Base-by-base conservation (phyloP, 2,113 vertebrate genomes). In the Uria lomvia region DNA sequence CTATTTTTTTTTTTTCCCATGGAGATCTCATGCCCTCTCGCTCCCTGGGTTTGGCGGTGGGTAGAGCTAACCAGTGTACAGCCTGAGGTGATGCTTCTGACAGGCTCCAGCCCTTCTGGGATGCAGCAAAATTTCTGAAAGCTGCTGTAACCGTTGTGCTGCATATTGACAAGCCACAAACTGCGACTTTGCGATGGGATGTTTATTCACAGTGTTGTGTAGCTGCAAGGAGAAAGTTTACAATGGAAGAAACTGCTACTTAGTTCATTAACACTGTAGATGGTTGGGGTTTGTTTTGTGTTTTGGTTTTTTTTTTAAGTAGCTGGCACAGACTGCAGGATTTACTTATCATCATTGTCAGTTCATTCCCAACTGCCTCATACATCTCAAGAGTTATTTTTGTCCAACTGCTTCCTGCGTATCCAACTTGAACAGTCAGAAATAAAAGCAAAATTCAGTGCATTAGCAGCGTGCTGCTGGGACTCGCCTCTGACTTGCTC, bases 121-220 rank as follows among this genome's bases (percentile, higher is more conserved):
- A 30, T 68, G 34, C 27, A 3, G 6, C 13, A 52, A 30, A 26
- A 55, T 43, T 94, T 71, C 47, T 9, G 40, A 73, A 68, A 34
- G 42, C 50, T 84, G 76, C 56, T 0, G 0, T 38, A 32, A 58
- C 30, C 71, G 22, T 70, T 5, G 1, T 62, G 11, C 50, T 80
- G 21, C 16, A 16, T 16, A 52, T 65, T 0, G 4, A 21, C 29
- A 56, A 72, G 27, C 50, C 32, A 26, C 4, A 29, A n/a, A 66
- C 36, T 19, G 12, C 0, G 2, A 11, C 26, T 70, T 36, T 0
- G 0, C 12, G 3, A 17, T 21, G 32, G 67, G n/a, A 12, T 58
- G 14, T 32, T 83, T 67, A 26, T 62, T 71, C 9, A 3, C 7
- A 4, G 52, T 45, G 30, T 15, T 58, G 12, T 26, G 47, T 62